phyloP scores from a whole-genome alignment of 2,888 invertebrate species.

The Germaria angustata region DNA sequence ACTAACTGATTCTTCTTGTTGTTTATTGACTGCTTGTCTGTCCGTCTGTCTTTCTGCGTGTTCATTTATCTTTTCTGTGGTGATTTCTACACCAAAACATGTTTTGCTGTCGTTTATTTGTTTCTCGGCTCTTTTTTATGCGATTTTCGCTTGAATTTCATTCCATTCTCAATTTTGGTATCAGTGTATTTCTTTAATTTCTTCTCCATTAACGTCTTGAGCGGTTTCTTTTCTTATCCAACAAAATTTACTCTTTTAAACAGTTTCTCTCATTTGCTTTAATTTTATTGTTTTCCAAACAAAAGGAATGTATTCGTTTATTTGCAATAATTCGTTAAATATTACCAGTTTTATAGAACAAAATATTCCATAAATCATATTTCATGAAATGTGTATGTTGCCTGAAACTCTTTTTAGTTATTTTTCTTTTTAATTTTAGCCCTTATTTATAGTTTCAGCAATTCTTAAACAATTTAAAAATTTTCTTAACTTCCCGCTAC shows the following conservation, averaged over 20 bases:
- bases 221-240: constrained; percentile 56
- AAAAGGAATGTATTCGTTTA: constrained; percentile 41
- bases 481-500: too few relatives aligned
- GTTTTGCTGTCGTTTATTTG: constrained; percentile 54
- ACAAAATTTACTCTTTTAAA: constrained; percentile 25
- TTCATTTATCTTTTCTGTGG: background rate
- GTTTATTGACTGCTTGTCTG: constrained; percentile 46
- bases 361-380: too few relatives aligned
- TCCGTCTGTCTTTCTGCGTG: constrained; percentile 25
- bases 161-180: constrained; percentile 50
- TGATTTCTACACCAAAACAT: constrained; percentile 60
- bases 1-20: constrained; percentile 58
- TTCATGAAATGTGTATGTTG: too few relatives aligned
- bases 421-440: too few relatives aligned
- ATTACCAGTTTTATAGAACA: background rate
- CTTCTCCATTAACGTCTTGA: constrained; percentile 58
- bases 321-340: background rate
- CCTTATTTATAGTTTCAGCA: too few relatives aligned
- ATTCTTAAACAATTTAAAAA: too few relatives aligned
- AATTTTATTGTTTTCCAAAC: constrained; percentile 1
- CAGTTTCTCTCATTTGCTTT: constrained; percentile 37
- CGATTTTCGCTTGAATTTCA: constrained; percentile 42
- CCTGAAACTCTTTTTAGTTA: too few relatives aligned
- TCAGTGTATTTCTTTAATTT: constrained; percentile 44
- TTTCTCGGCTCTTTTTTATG: constrained; percentile 47